Evolutionary conservation across 92 coral and sea anemone genomes (phyloP).

Genomic region (Meandrina meandrites): DNA sequence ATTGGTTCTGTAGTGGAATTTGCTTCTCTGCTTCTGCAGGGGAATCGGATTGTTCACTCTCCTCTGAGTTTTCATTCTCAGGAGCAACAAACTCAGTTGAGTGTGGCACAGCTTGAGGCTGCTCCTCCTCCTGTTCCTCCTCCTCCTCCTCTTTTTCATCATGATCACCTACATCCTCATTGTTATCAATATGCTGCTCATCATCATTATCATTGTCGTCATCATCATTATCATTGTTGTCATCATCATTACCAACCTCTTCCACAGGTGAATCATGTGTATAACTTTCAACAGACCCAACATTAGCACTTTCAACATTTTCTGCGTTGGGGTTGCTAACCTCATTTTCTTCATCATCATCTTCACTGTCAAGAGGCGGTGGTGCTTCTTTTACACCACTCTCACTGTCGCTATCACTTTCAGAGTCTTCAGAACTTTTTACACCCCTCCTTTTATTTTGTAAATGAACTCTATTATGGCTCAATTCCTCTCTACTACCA

Average conservation of each 20-base stretch:
- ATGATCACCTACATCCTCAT: not conserved
- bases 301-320: slow-evolving; percentile 4
- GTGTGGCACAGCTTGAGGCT: not conserved
- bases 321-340: slow-evolving; percentile 13
- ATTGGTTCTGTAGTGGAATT: slow-evolving; percentile 8
- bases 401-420: slow-evolving; percentile 32
- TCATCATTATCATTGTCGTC: slow-evolving; percentile 18
- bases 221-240: not conserved
- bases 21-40: slow-evolving; percentile 11
- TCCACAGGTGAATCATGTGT: slow-evolving; percentile 22
- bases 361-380: slow-evolving; percentile 57
- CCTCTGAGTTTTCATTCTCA: slow-evolving; percentile 13
- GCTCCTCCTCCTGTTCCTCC: slow-evolving; percentile 10
- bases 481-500: slow-evolving; percentile 29
- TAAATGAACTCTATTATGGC: not conserved
- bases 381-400: slow-evolving; percentile 54
- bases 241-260: slow-evolving; percentile 31
- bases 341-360: slow-evolving; percentile 36
- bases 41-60: slow-evolving; percentile 31
- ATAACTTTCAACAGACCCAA: slow-evolving; percentile 9
- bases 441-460: not conserved
- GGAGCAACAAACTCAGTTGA: not conserved
- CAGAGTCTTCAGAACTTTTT: slow-evolving; percentile 9
- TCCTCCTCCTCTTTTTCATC: slow-evolving; percentile 21
- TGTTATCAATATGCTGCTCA: not conserved